Percentiles rank a stretch among this genome's conserved stretches.
phyloP scores from a whole-genome alignment of 2,113 vertebrate genomes.

The Oriolus oriolus region DNA sequence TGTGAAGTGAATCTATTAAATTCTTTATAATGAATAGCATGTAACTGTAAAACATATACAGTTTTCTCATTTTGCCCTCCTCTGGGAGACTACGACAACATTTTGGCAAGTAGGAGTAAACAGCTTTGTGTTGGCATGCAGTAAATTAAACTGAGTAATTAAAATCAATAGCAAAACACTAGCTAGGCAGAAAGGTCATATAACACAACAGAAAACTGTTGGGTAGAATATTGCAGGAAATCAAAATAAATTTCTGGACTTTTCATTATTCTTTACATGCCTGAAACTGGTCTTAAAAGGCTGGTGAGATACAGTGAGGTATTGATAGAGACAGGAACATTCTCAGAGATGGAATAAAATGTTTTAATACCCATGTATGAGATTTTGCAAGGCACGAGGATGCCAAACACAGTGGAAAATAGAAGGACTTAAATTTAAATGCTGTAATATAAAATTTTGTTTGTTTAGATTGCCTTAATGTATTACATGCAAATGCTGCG shows the following conservation, averaged over 20 bases:
- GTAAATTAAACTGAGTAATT: conserved; percentile 89
- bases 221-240: conserved; percentile 78
- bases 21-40: conserved; percentile 70
- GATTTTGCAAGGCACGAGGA: not conserved
- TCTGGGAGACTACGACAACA: conserved; percentile 79
- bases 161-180: conserved; percentile 95
- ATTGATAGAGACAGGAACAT: not conserved
- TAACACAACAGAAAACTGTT: conserved; percentile 76
- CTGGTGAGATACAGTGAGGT: not conserved
- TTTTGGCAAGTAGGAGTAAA: conserved; percentile 81
- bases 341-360: not conserved
- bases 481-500: not conserved
- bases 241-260: conserved; percentile 81
- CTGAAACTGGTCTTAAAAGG: conserved; percentile 36
- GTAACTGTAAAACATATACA: conserved; percentile 65
- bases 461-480: not conserved
- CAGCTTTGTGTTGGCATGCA: conserved; percentile 83
- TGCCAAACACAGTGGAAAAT: not conserved
- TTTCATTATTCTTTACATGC: conserved; percentile 82
- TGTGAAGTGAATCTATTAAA: conserved; percentile 67
- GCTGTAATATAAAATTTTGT: not conserved
- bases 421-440: not conserved
- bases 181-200: conserved; percentile 89
- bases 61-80: conserved; percentile 71
- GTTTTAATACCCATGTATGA: not conserved